phyloP scores from a whole-genome alignment of 2,113 vertebrate genomes.

The Ptilorrhoa leucosticta region DNA sequence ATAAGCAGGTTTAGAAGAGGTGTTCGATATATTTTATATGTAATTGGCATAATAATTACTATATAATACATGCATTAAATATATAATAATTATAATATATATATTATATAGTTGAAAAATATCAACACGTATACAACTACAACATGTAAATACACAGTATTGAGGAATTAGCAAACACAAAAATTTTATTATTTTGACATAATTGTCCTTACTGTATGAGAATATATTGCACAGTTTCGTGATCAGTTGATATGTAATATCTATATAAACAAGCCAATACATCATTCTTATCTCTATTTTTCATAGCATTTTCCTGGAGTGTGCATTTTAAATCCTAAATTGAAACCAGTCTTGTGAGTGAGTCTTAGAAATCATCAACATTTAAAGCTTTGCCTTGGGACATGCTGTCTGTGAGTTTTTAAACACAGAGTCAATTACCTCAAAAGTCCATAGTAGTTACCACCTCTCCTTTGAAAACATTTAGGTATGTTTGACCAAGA shows the following conservation, averaged over 20 bases:
- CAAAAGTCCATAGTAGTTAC: neutral
- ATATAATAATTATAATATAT: neutral
- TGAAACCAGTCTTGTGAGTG: neutral
- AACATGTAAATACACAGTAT: neutral
- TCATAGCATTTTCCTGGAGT: neutral
- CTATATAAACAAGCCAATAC: neutral
- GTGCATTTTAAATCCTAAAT: neutral
- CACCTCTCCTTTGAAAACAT: neutral
- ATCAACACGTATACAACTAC: neutral
- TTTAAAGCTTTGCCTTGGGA: neutral
- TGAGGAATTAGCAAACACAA: neutral
- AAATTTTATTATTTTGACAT: neutral
- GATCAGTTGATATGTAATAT: neutral
- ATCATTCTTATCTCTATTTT: neutral
- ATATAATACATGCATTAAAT: neutral
- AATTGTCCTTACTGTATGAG: neutral
- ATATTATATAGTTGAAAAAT: neutral
- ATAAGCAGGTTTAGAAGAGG: neutral
- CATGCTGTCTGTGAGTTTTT: neutral
- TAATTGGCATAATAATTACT: neutral
- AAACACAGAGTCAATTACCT: neutral
- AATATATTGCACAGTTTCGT: neutral
- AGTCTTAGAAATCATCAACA: neutral
- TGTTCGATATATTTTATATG: neutral
- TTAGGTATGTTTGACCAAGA: neutral